Percentiles rank a stretch among this genome's conserved stretches.
Evolutionary conservation across 2,888 invertebrate species (phyloP).

Genomic region (Pyralis farinalis): DNA sequence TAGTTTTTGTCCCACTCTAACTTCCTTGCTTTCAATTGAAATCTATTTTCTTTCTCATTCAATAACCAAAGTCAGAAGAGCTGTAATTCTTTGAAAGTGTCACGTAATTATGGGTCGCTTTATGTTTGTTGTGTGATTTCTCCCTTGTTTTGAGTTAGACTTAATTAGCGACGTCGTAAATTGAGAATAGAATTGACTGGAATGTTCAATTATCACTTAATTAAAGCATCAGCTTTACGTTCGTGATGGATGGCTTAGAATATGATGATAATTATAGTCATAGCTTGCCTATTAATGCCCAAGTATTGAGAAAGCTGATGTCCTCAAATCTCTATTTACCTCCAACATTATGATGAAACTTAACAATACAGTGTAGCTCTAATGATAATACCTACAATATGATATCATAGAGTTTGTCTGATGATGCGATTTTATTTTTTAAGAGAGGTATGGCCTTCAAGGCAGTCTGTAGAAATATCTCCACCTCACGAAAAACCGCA

Average conservation of each 20-base stretch:
- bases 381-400: too few species aligned
- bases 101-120: background rate
- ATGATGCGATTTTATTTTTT: too few species aligned
- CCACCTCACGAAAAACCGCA: too few species aligned
- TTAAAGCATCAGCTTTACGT: conserved; percentile 8
- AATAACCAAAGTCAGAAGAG: background rate
- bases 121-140: conserved; percentile 9
- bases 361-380: too few species aligned
- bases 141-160: conserved; percentile 15
- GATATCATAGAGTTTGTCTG: too few species aligned
- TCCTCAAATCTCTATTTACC: too few species aligned
- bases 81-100: background rate
- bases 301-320: too few species aligned
- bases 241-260: conserved; percentile 2
- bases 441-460: too few species aligned
- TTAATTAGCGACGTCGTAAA: conserved; percentile 26
- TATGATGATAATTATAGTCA: background rate
- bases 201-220: conserved; percentile 17
- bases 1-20: conserved; percentile 9
- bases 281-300: too few species aligned
- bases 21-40: background rate
- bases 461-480: too few species aligned
- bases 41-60: background rate
- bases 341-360: too few species aligned
- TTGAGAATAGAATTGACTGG: background rate